Conservation (phyloP, 2,113 vertebrate genomes). For the Microtus pennsylvanicus region DNA sequence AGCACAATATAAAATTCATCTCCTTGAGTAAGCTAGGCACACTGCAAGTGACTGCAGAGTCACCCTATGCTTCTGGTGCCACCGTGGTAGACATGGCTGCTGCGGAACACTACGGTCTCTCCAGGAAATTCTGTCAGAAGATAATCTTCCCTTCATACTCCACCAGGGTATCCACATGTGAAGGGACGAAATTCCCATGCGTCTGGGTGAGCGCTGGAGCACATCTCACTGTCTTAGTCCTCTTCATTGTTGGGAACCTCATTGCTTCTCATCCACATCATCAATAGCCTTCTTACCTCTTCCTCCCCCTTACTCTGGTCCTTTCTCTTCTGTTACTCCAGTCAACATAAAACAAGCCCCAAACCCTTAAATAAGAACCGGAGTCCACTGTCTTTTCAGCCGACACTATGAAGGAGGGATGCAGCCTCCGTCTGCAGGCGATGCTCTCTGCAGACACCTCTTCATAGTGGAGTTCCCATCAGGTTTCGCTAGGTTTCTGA, state of each 20-base stretch:
- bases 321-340: neutral
- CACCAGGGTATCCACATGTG: neutral
- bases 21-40: neutral
- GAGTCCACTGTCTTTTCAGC: neutral
- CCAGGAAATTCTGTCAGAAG: neutral
- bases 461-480: too few species aligned
- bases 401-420: neutral
- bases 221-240: neutral
- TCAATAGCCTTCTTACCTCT: neutral
- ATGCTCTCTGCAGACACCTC: neutral
- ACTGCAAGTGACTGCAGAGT: neutral
- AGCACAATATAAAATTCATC: neutral
- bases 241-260: neutral
- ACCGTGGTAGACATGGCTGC: neutral
- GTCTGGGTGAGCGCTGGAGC: neutral
- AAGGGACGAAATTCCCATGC: neutral
- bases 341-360: neutral
- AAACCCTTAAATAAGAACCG: too few species aligned
- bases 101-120: neutral
- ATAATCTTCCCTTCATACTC: neutral
- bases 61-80: neutral
- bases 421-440: neutral
- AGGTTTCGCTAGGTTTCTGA: neutral
- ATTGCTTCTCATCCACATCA: neutral
- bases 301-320: neutral